Evolutionary conservation across 2,888 invertebrate genomes (phyloP).

Genomic region (Aleiodes alternator): DNA sequence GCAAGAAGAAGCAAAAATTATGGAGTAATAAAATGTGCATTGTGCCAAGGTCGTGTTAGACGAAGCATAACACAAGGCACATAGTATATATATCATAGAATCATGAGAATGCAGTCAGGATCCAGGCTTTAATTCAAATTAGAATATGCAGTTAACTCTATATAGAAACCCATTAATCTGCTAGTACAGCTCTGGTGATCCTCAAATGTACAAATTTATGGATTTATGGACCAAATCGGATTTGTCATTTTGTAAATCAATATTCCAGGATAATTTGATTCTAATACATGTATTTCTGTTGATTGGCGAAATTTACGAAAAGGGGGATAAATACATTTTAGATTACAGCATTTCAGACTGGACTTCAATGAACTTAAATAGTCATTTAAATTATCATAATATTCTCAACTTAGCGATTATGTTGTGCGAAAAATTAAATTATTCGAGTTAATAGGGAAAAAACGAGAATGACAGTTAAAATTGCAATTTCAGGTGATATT

Average conservation of each 20-base stretch:
- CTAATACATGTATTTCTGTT: not conserved
- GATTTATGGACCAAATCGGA: constrained; percentile 5
- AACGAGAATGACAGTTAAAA: too few species aligned
- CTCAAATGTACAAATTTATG: not conserved
- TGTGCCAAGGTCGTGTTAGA: constrained; percentile 34
- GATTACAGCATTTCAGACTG: too few species aligned
- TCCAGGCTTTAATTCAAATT: constrained; percentile 10
- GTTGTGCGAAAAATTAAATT: too few species aligned
- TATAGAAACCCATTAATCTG: constrained; percentile 4
- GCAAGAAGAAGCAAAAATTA: not conserved
- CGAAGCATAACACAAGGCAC: constrained; percentile 32
- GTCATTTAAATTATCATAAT: too few species aligned
- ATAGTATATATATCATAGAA: constrained; percentile 1
- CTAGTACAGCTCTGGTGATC: not conserved
- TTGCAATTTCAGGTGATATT: too few species aligned
- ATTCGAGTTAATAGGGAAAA: too few species aligned
- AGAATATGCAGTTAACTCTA: constrained; percentile 14
- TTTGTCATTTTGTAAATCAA: constrained; percentile 3
- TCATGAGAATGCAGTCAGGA: constrained; percentile 5
- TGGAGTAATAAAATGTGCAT: constrained; percentile 12
- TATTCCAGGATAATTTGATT: not conserved
- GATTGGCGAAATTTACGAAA: not conserved
- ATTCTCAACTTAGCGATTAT: too few species aligned
- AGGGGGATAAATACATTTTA: not conserved
- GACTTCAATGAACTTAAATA: too few species aligned